phyloP scores from a whole-genome alignment of 2,888 invertebrate species.

The Andrena fulva region DNA sequence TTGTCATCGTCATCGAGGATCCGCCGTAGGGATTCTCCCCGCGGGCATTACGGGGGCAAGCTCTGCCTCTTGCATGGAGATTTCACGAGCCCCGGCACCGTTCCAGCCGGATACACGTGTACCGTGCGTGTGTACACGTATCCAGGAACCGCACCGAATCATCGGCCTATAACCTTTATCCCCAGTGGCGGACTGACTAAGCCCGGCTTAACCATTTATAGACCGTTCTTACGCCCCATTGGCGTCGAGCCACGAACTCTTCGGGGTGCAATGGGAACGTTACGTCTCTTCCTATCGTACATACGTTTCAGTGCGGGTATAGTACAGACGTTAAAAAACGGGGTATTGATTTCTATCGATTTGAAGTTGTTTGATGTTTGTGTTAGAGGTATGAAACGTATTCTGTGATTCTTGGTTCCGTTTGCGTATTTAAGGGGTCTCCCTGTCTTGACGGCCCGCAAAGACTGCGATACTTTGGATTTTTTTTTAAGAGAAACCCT shows the following conservation, averaged over 20 bases:
- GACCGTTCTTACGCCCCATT: slow-evolving; percentile 64
- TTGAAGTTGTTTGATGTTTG: background rate
- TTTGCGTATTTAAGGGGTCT: too few relatives aligned
- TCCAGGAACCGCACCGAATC: slow-evolving; percentile 62
- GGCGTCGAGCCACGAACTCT: slow-evolving; percentile 54
- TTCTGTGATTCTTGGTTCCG: too few relatives aligned
- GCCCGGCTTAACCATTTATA: slow-evolving; percentile 79
- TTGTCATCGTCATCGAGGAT: slow-evolving; percentile 82
- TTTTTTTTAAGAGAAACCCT: too few relatives aligned
- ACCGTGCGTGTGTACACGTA: slow-evolving; percentile 53
- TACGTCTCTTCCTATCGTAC: background rate
- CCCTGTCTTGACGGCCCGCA: too few relatives aligned
- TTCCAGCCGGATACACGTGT: slow-evolving; percentile 64
- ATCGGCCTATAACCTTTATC: slow-evolving; percentile 73
- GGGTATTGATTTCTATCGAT: background rate
- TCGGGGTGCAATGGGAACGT: slow-evolving; percentile 13
- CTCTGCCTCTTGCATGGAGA: slow-evolving; percentile 63
- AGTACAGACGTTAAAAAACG: background rate
- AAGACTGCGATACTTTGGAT: too few relatives aligned
- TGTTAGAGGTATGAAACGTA: too few relatives aligned
- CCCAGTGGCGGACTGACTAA: slow-evolving; percentile 72
- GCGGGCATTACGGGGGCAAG: slow-evolving; percentile 65
- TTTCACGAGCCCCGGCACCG: slow-evolving; percentile 57
- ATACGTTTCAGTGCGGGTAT: background rate
- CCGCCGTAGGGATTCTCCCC: slow-evolving; percentile 68